Percentiles rank a stretch among this genome's conserved stretches.
Evolutionary conservation across 2,113 vertebrate genomes (phyloP).

Genomic region (Oncorhynchus kisutch): DNA sequence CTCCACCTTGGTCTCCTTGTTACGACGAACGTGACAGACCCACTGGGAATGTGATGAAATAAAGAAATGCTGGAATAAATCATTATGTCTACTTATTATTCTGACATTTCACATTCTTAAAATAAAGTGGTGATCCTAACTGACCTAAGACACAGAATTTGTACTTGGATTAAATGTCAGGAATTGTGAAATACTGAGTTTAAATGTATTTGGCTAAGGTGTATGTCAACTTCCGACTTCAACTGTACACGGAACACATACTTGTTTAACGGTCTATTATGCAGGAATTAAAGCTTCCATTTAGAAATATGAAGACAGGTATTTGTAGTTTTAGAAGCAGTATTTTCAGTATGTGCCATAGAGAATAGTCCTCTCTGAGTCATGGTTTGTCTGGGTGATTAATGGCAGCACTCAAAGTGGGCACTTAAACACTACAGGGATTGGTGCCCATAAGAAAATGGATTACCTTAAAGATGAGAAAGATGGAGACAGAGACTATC

Average conservation of each 20-base stretch:
- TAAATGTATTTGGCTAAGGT: too few species aligned
- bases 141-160: too few species aligned
- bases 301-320: slow-evolving; percentile 27
- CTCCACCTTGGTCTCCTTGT: too few species aligned
- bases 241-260: slow-evolving; percentile 1
- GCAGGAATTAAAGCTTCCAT: slow-evolving; percentile 27
- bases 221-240: too few species aligned
- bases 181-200: too few species aligned
- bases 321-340: slow-evolving; percentile 24
- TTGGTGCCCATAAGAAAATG: slow-evolving; percentile 55
- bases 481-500: slow-evolving; percentile 53
- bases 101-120: too few species aligned
- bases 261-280: neutral
- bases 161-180: too few species aligned
- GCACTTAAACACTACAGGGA: slow-evolving; percentile 59
- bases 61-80: too few species aligned
- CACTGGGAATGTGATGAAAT: too few species aligned
- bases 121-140: too few species aligned
- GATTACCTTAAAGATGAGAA: slow-evolving; percentile 71
- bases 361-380: slow-evolving; percentile 30
- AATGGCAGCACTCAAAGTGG: slow-evolving; percentile 54
- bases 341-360: slow-evolving; percentile 21
- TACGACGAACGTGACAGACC: too few species aligned
- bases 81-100: too few species aligned
- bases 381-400: slow-evolving; percentile 62